Evolutionary conservation across 2,113 vertebrate species (phyloP), one percentile per base, ranked within the genome.

Genomic region (Centropristis striata): DNA sequence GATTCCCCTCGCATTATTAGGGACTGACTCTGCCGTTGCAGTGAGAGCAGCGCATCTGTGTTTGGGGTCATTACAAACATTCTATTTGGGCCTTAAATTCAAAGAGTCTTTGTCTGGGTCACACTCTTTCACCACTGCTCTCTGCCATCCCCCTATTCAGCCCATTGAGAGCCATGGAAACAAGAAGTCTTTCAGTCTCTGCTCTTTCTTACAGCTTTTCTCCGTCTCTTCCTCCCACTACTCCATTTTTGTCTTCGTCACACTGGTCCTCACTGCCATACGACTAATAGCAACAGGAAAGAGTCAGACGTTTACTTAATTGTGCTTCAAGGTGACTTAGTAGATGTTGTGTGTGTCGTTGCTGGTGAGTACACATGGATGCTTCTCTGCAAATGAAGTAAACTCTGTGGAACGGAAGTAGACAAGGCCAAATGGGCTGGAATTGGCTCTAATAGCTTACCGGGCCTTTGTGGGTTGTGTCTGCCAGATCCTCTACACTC

Each of bases 291-390:
- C 74, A 77, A 71, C 63, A 84, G 81, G 90, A 89, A n/a, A 75
- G 88, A 90, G 85, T 88, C 88, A 84, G 88, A 89, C 67, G 71
- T 67, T 82, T 83, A 74, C 89, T 89, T 93, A 93, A 95, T 94
- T 94, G 87, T 90, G 86, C 87, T 90, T 91, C 90, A 95, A 94
- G 90, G 92, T 91, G 89, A 94, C 88, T 86, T 82, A 65, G 84
- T 74, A 55, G 73, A 71, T 59, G 54, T 32, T 36, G 50, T 53
- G 46, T 60, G 66, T 12, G 44, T 71, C 73, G 64, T 74, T 65
- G 51, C 20, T 60, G 15, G 44, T 68, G 60, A 57, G 41, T 74
- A 70, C 74, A 85, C 84, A 80, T 53, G 77, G 69, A 79, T 82
- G 86, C 78, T 28, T 80, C 83, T 49, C 80, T 80, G 78, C 68